Evolutionary conservation across 2,888 invertebrate species (phyloP), one percentile per base, ranked within the genome.

Genomic region (Gandaritis pyraliata): DNA sequence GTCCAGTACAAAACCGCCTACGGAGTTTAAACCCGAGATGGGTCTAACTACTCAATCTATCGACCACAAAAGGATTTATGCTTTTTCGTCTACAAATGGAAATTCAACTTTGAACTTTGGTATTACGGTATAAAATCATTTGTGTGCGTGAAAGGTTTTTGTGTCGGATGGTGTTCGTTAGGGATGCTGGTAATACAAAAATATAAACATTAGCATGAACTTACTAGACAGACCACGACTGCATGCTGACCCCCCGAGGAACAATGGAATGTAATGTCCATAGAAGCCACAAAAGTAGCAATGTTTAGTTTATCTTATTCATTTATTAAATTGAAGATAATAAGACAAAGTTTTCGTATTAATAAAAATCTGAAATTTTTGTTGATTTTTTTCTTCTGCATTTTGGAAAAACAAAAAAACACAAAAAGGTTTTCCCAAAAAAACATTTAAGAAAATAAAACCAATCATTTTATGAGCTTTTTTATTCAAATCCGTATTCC

Each of bases 201-300:
- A 89, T 88, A 88, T 86, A 84, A 87, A 88, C 87, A 88, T 88
- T 88, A 86, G 88, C 82, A 85, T 80, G 81, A 85, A 80, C 78
- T 76, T 78, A 81, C 83, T 83, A 57, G 60, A 78, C 78, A 81
- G 80, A 78, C 83, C 71, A 76, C 63, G 38, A 46, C 61, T 59
- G 47, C 18, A 47, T 30, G 60, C 64, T 73, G 71, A 72, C 72
- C 68, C 13, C 52, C n/a, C 39, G 43, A 23, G 64, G 66, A 75
- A 74, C 77, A 76, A 77, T 74, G 71, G 62, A 48, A 43, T 56
- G 58, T 48, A 45, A 12, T 54, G 48, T 47, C 47, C 30, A 48
- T 49, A 50, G 61, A 46, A 56, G 57, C 59, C 55, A 58, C 56
- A 41, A 49, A 62, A 49, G 45, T 15, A 45, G 38, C 45, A 38